Percentiles rank a stretch among this genome's conserved stretches.
Conservation (phyloP, 2,888 invertebrate genomes). For the Dicycla oo region DNA sequence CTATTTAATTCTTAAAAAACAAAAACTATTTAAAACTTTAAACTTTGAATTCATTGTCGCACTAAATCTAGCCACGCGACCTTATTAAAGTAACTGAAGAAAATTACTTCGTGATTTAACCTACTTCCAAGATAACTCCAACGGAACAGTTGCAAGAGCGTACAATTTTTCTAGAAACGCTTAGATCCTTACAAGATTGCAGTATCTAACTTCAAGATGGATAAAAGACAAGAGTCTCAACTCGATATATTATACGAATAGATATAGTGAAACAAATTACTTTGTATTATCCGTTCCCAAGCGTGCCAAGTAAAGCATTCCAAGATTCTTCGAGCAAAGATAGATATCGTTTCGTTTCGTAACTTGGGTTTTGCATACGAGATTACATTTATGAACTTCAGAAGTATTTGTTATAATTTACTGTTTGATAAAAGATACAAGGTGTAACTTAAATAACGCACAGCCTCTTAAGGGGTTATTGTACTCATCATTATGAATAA, state of each 20-base stretch:
- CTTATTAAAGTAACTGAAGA: background rate
- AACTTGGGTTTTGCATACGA: conserved; percentile 38
- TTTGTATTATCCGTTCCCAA: conserved; percentile 51
- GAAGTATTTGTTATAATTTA: background rate
- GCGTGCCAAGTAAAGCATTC: conserved; percentile 44
- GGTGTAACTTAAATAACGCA: no score
- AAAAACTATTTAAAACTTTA: background rate
- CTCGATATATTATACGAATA: conserved; percentile 35
- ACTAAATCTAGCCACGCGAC: background rate
- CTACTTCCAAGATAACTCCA: conserved; percentile 21
- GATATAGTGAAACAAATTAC: conserved; percentile 59
- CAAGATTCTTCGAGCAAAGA: conserved; percentile 46
- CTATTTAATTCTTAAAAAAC: background rate
- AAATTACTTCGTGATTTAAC: conserved; percentile 9
- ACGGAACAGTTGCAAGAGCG: background rate
- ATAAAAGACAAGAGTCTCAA: conserved; percentile 32
- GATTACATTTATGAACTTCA: conserved; percentile 15
- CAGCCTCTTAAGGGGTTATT: no score
- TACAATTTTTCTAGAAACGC: conserved; percentile 17
- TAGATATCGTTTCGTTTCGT: conserved; percentile 53
- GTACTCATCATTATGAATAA: no score
- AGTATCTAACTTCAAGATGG: conserved; percentile 33
- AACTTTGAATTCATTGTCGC: background rate
- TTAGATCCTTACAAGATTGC: conserved; percentile 34
- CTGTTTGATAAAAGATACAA: background rate